Base-by-base conservation (phyloP, 2,888 invertebrate species). In the Augochlorella aurata region DNA sequence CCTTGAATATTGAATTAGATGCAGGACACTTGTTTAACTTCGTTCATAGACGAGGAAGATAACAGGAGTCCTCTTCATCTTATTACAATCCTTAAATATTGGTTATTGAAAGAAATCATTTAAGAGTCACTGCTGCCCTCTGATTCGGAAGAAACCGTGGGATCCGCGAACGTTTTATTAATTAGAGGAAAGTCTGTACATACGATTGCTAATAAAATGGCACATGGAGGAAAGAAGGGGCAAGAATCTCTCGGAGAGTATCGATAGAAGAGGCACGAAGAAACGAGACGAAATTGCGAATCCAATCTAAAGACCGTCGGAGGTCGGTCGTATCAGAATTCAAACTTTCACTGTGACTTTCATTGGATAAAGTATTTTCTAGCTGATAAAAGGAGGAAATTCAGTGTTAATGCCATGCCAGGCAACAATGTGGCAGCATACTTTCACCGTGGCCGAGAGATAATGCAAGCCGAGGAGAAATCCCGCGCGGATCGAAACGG, bases 401-500 rank as follows among this genome's bases (percentile, higher is more conserved):
- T 77, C 52, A 38, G 14, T 69, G 61, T 73, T 75, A 69, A 52
- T 50, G n/a, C 50, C 18, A 52, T 68, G 58, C 44, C 58, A 50
- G 45, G 52, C 61, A 79, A 83, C 76, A 79, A 79, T 79, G 74
- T 84, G 76, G 74, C 69, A 38, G 38, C 29, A 71, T 70, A 83
- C 84, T 84, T 83, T 84, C 84, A 79, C 84, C 83, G 47, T 38
- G 38, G 38, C 38, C 38, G 38, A 38, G 38, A 44, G 67, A 79
- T 79, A 71, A 75, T 63, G 44, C 68, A 29, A 78, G 52, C 50
- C 61, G 24, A 79, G 58, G 73, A 73, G 79, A 85, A 88, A 85
- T 81, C 75, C 72, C 45, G 79, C 18, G 61, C 68, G 52, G 67
- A 80, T 77, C 69, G 79, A 72, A 78, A 65, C 77, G 61, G 81